phyloP scores from a whole-genome alignment of 2,797 vertebrate species.

The Phrynocephalus forsythii region DNA sequence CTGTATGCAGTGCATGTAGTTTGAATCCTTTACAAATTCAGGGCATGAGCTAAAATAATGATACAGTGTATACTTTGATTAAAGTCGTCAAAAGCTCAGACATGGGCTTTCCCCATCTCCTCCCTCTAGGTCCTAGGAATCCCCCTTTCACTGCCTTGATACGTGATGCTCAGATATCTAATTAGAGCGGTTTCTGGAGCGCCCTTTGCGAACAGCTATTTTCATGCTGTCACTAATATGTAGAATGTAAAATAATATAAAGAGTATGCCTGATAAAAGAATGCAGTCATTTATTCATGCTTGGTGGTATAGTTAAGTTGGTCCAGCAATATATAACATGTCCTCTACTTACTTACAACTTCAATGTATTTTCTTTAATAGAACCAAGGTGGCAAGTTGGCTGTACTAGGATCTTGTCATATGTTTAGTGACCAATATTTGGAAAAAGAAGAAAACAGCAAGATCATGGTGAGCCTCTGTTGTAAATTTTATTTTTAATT shows the following conservation, averaged over 20 bases:
- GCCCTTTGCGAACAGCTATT: not conserved
- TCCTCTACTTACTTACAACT: slow-evolving; percentile 4
- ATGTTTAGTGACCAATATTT: slow-evolving; percentile 98
- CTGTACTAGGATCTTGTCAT: slow-evolving; percentile 93
- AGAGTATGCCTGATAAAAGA: not conserved
- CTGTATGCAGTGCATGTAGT: no score
- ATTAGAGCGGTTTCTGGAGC: no score
- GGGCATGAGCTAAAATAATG: not conserved
- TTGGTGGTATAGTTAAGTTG: not conserved
- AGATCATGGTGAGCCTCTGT: slow-evolving; percentile 88
- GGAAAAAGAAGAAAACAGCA: slow-evolving; percentile 97
- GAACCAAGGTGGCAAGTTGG: slow-evolving; percentile 90
- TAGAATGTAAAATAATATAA: slow-evolving; percentile 7
- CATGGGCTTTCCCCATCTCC: no score
- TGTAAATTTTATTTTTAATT: not conserved
- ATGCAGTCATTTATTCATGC: not conserved
- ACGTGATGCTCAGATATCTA: not conserved
- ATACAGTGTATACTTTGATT: not conserved
- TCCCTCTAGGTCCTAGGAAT: no score
- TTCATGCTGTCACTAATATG: not conserved
- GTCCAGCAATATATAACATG: not conserved
- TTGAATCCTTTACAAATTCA: not conserved
- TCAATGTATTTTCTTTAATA: slow-evolving; percentile 52
- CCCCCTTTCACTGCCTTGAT: no score
- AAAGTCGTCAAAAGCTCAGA: no score